Conservation (phyloP, 2,888 invertebrate genomes). For the Melanostoma scalare region DNA sequence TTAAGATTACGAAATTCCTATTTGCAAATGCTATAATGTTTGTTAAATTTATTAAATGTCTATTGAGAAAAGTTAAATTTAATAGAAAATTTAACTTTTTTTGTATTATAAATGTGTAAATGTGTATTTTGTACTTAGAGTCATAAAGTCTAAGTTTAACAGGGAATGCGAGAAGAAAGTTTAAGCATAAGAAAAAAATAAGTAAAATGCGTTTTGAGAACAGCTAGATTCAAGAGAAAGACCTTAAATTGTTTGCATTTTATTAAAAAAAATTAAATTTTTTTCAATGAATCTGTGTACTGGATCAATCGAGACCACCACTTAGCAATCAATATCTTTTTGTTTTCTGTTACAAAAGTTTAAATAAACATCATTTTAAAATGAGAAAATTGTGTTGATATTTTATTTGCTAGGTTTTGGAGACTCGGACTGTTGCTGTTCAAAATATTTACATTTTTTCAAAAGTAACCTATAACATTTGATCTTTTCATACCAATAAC, state of each 20-base stretch:
- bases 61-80: constrained; percentile 50
- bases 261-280: neutral
- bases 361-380: neutral
- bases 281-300: neutral
- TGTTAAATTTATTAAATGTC: constrained; percentile 63
- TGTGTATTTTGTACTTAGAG: constrained; percentile 71
- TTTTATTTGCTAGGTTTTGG: too few species aligned
- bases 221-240: constrained; percentile 2
- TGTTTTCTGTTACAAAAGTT: neutral
- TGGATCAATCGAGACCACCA: constrained; percentile 5
- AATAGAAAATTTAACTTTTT: constrained; percentile 35
- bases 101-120: constrained; percentile 69
- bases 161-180: constrained; percentile 15
- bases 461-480: too few species aligned
- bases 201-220: constrained; percentile 3
- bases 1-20: constrained; percentile 49
- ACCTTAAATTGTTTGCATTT: neutral
- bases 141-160: constrained; percentile 60
- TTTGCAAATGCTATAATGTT: constrained; percentile 35
- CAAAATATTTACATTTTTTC: too few species aligned
- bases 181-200: constrained; percentile 24
- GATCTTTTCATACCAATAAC: too few species aligned
- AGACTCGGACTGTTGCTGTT: too few species aligned
- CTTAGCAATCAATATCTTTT: neutral
- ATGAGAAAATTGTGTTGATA: neutral